Base-by-base conservation (phyloP, 1,140 invertebrate genomes). In the Polypedilum pembai region DNA sequence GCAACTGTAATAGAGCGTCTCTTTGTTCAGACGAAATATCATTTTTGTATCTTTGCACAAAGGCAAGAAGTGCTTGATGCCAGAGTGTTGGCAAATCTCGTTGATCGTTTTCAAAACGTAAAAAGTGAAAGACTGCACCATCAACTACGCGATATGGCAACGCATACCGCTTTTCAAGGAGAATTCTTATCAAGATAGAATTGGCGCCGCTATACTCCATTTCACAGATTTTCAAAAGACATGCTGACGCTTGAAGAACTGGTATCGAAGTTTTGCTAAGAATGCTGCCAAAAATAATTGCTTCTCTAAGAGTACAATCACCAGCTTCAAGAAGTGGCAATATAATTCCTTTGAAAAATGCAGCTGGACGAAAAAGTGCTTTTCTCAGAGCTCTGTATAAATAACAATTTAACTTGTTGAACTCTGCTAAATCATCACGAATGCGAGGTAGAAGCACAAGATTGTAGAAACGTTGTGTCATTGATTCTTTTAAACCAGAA, bases 151-250 rank as follows among this genome's bases (percentile, higher is more conserved):
- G 86, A 82, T 95, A 99, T 0, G 97, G 97, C 63, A 99, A 83
- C 1, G 97, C 95, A 86, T 99, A 99, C 82, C 98, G 98, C 83
- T 99, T 99, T 80, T 99, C 96, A 75, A 99, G 89, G 74, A 99
- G 89, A 79, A 96, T 92, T 72, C 95, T 86, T 33, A 99, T 84
- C 79, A 99, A 97, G 78, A 99, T 95, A 73, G 94, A 98, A 83
- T 93, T 98, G 0, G 96, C 94, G n/a, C 97, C 96, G 73, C 89
- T 94, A 80, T 99, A 99, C 76, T 94, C 93, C 95, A 99, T 98
- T 85, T 98, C 94, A 40, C 96, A 95, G 76, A 99, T 94, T 85
- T 95, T 96, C 1, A 97, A 82, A 77, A 99, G 89, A 21, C 96
- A 94, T 15, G 97, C 96, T 73, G 94, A 92, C 0, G 96, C 98